phyloP scores from a whole-genome alignment of 2,797 vertebrate species.

The Phoebastria nigripes region DNA sequence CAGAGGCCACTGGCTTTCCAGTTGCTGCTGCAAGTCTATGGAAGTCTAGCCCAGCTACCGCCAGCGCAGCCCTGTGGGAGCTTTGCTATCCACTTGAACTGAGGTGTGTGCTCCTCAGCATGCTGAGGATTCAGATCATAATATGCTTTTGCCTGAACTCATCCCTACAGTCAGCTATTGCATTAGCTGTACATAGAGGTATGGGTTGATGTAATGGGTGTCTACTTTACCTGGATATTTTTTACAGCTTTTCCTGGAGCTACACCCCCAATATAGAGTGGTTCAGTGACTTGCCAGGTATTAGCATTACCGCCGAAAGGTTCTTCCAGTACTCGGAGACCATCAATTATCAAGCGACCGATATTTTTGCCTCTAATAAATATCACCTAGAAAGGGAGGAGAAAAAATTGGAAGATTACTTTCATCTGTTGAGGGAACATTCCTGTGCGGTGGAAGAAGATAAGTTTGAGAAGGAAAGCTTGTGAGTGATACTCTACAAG shows the following conservation, averaged over 20 bases:
- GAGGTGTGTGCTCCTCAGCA: neutral
- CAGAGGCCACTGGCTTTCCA: neutral
- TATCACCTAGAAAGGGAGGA: constrained; percentile 77
- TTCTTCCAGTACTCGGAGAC: constrained; percentile 83
- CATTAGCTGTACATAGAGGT: neutral
- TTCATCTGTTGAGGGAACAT: neutral
- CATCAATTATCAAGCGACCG: constrained; percentile 87
- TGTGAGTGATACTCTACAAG: neutral
- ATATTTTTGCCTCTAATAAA: constrained; percentile 81
- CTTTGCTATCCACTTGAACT: neutral
- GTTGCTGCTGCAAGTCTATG: neutral
- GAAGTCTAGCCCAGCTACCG: neutral
- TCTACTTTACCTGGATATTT: constrained; percentile 86
- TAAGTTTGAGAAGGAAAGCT: neutral
- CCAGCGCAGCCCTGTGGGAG: neutral
- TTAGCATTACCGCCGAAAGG: constrained; percentile 47
- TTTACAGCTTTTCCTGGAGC: constrained; percentile 84
- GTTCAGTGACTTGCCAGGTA: constrained; percentile 80
- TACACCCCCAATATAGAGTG: constrained; percentile 89
- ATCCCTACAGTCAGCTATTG: neutral
- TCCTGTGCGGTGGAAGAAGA: neutral
- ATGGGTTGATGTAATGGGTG: neutral
- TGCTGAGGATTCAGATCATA: neutral
- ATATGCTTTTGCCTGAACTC: neutral
- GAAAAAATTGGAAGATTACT: neutral